A percentile compares a stretch with the other conserved stretches of the same genome.
Conservation (phyloP, 2,888 invertebrate species). For the Didymodactylos carnosus region DNA sequence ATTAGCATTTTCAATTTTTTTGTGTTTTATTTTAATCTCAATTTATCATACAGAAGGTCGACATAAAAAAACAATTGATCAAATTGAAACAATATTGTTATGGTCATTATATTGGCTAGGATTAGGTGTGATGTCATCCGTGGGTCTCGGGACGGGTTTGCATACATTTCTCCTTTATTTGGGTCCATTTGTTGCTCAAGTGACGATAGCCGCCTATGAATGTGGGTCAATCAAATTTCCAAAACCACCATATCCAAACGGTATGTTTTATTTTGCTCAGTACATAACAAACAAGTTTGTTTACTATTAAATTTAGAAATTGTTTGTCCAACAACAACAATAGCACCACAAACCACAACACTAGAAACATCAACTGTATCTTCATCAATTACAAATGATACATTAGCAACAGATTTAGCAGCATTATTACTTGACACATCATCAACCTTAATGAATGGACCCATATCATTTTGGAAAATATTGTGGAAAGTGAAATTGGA, state of each 20-base stretch:
- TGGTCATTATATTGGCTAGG: constrained; percentile 79
- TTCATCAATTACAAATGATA: neutral
- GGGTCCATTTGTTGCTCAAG: constrained; percentile 95
- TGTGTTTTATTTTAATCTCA: neutral
- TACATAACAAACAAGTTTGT: neutral
- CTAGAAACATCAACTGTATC: no score
- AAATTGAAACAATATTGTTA: constrained; percentile 21
- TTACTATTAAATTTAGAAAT: no score
- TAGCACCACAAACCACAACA: neutral
- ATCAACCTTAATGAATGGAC: neutral
- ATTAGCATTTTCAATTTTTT: neutral
- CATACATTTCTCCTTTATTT: constrained; percentile 94
- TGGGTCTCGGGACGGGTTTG: constrained; percentile 87
- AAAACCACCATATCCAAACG: constrained; percentile 88
- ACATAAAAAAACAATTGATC: neutral
- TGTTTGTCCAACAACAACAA: constrained; percentile 17
- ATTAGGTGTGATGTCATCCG: constrained; percentile 81
- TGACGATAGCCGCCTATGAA: constrained; percentile 91
- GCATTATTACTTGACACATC: no score
- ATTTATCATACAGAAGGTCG: constrained; percentile 5
- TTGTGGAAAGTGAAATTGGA: constrained; percentile 13
- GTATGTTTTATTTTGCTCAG: neutral
- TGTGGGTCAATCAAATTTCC: constrained; percentile 85
- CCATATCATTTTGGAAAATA: constrained; percentile 14
- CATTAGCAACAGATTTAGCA: neutral